Conservation (phyloP, 2,888 invertebrate species). For the Drosophila anomelani region DNA sequence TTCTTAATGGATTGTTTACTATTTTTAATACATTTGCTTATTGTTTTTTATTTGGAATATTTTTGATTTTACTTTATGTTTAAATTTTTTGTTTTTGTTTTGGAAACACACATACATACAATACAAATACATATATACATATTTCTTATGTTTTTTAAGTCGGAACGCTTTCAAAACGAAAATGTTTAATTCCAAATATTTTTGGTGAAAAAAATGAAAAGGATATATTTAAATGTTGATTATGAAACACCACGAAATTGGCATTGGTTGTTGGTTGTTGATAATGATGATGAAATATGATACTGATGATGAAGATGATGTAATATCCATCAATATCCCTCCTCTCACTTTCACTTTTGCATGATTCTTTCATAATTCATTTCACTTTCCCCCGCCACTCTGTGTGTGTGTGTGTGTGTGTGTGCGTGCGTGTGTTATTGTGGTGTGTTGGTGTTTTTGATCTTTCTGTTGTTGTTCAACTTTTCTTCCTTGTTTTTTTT, state of each 20-base stretch:
- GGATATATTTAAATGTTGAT: constrained; percentile 19
- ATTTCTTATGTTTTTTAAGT: constrained; percentile 7
- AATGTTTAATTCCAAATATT: constrained; percentile 44
- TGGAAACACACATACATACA: constrained; percentile 24
- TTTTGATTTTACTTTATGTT: constrained; percentile 7
- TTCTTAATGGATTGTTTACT: constrained; percentile 3
- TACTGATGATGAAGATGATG: constrained; percentile 19
- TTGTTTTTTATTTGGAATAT: neutral
- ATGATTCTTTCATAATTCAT: constrained; percentile 26
- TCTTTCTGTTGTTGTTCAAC: constrained; percentile 15
- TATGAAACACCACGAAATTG: constrained; percentile 65
- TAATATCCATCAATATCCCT: constrained; percentile 13
- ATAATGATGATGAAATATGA: constrained; percentile 31
- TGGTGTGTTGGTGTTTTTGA: constrained; percentile 27
- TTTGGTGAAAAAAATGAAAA: constrained; percentile 30
- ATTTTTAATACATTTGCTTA: constrained; percentile 3
- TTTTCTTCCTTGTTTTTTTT: constrained; percentile 9
- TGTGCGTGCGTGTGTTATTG: constrained; percentile 9
- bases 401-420: constrained; percentile 4
- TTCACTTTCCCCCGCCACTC: constrained; percentile 5
- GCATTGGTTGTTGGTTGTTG: constrained; percentile 55
- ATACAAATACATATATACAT: neutral
- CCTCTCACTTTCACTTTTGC: constrained; percentile 18
- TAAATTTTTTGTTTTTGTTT: constrained; percentile 20
- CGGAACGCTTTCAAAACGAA: constrained; percentile 42